Percentiles rank a stretch among this genome's conserved stretches.
Evolutionary conservation across 2,888 invertebrate genomes (phyloP).

Genomic region (Drosophila leonis): DNA sequence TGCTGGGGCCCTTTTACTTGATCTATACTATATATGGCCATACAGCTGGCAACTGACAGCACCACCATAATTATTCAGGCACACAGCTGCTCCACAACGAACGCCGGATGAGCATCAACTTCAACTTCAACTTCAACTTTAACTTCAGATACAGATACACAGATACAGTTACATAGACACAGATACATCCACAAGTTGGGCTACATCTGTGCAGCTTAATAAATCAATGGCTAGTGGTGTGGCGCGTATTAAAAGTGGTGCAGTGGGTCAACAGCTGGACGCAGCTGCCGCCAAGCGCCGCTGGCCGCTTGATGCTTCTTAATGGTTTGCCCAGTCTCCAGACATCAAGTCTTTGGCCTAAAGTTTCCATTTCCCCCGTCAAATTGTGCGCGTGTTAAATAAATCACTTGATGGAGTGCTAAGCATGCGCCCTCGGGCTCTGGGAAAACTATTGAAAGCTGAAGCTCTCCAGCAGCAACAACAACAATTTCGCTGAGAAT

Average conservation of each 20-base stretch:
- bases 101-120: slow-evolving; percentile 69
- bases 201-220: slow-evolving; percentile 50
- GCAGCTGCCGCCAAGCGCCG: slow-evolving; percentile 62
- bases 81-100: slow-evolving; percentile 36
- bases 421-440: slow-evolving; percentile 58
- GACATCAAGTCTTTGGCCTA: slow-evolving; percentile 11
- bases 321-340: slow-evolving; percentile 50
- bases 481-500: slow-evolving; percentile 7
- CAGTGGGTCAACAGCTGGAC: slow-evolving; percentile 77
- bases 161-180: slow-evolving; percentile 2
- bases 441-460: slow-evolving; percentile 48
- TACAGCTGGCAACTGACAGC: slow-evolving; percentile 42
- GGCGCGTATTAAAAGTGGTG: slow-evolving; percentile 70
- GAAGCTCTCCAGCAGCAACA: slow-evolving; percentile 17
- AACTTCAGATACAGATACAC: slow-evolving; percentile 19
- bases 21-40: slow-evolving; percentile 42
- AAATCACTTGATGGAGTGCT: slow-evolving; percentile 78
- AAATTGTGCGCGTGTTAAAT: slow-evolving; percentile 68
- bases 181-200: background rate
- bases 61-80: slow-evolving; percentile 65
- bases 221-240: slow-evolving; percentile 67
- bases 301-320: slow-evolving; percentile 58
- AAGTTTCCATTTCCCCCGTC: background rate
- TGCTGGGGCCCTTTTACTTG: slow-evolving; percentile 66
- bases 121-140: slow-evolving; percentile 18